phyloP scores from a whole-genome alignment of 2,888 invertebrate species.

The Oscheius sp. region DNA sequence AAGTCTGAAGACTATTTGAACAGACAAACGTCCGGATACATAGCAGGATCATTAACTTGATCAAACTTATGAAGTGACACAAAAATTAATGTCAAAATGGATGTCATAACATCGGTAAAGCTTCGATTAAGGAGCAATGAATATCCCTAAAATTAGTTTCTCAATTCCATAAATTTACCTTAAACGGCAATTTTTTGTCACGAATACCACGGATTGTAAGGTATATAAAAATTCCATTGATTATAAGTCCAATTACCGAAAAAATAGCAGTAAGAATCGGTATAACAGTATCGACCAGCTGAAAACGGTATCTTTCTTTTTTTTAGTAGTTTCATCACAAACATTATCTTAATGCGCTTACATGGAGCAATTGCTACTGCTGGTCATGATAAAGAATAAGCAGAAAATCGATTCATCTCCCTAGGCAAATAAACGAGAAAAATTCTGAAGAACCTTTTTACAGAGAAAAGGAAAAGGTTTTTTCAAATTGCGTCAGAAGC shows the following conservation, averaged over 20 bases:
- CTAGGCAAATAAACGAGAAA: no score
- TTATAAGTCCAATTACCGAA: constrained; percentile 38
- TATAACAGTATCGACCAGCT: constrained; percentile 45
- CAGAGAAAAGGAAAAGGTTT: no score
- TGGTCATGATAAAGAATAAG: no score
- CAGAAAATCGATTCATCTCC: no score
- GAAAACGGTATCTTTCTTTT: no score
- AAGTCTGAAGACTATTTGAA: not conserved
- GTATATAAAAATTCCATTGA: constrained; percentile 42
- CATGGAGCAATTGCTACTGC: no score
- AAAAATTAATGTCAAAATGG: constrained; percentile 46
- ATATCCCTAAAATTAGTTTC: constrained; percentile 31
- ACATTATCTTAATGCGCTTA: no score
- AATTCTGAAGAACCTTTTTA: no score
- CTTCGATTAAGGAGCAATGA: constrained; percentile 50
- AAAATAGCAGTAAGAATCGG: constrained; percentile 42
- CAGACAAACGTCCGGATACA: constrained; percentile 21
- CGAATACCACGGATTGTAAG: constrained; percentile 38
- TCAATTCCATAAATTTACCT: constrained; percentile 22
- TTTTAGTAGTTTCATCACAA: no score
- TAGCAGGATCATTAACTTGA: constrained; percentile 24
- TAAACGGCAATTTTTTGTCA: constrained; percentile 47
- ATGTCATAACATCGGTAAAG: constrained; percentile 49
- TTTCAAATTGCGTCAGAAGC: no score
- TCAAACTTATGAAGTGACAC: constrained; percentile 43